Conservation (phyloP, 2,797 vertebrate species). For the Liparis tanakae region DNA sequence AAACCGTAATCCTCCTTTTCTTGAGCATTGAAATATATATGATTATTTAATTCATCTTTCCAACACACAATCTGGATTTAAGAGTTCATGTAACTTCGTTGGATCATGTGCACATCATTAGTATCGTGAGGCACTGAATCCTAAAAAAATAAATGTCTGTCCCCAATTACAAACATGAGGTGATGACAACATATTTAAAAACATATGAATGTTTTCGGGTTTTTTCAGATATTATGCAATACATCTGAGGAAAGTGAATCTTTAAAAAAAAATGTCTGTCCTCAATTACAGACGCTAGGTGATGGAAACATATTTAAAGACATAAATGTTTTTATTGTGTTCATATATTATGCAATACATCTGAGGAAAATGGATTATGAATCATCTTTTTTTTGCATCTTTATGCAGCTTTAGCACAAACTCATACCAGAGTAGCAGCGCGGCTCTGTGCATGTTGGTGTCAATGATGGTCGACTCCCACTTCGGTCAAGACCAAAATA, state of each 20-base stretch:
- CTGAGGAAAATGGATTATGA: not conserved
- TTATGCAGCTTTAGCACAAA: not conserved
- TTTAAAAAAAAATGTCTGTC: not conserved
- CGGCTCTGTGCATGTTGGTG: not conserved
- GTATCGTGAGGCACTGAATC: not conserved
- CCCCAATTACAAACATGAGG: not conserved
- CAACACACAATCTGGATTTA: constrained; percentile 40
- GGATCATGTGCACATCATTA: constrained; percentile 41
- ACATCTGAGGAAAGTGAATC: not conserved
- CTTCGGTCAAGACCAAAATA: not conserved
- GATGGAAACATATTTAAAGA: not conserved
- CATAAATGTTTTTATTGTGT: not conserved
- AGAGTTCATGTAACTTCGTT: constrained; percentile 38
- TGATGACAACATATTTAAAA: not conserved
- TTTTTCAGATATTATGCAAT: not conserved
- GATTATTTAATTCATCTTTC: constrained; percentile 53
- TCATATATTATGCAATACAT: not conserved
- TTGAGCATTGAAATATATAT: constrained; percentile 21
- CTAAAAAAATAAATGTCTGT: not conserved
- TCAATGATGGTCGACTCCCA: not conserved
- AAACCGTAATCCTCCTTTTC: constrained; percentile 38
- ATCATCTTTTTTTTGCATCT: constrained; percentile 1
- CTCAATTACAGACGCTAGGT: not conserved
- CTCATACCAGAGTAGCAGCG: not conserved
- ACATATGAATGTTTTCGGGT: not conserved